Conservation (phyloP, 2,113 vertebrate species). For the Aldabrachelys gigantea region DNA sequence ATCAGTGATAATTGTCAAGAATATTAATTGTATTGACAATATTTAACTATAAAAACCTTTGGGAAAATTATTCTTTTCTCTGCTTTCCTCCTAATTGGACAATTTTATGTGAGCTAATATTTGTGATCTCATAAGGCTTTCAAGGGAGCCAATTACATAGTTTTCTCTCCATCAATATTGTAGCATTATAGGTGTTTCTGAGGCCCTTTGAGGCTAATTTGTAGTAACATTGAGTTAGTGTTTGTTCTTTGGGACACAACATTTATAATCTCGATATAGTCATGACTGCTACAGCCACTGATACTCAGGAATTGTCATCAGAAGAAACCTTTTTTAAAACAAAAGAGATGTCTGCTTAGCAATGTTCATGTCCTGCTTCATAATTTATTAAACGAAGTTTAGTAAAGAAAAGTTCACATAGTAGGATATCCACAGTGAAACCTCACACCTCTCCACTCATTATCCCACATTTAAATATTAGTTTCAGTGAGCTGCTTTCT, state of each 20-base stretch:
- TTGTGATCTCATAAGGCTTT: conserved; percentile 67
- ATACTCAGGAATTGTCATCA: conserved; percentile 26
- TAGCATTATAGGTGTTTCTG: conserved; percentile 35
- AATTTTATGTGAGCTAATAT: conserved; percentile 71
- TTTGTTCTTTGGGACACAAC: conserved; percentile 55
- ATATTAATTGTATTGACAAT: conserved; percentile 46
- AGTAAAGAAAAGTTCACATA: conserved; percentile 9
- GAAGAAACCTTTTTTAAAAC: conserved; percentile 9
- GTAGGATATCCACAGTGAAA: not conserved
- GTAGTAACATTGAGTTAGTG: conserved; percentile 69
- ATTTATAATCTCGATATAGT: conserved; percentile 29
- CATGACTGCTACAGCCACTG: conserved; percentile 46
- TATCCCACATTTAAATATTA: not conserved
- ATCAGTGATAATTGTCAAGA: conserved; percentile 59
- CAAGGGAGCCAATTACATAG: conserved; percentile 71
- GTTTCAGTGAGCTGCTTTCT: not conserved
- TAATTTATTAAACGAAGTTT: conserved; percentile 19
- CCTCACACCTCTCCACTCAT: not conserved
- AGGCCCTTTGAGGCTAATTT: conserved; percentile 49
- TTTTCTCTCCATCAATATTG: conserved; percentile 38
- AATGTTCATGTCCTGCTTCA: conserved; percentile 16
- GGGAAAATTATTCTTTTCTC: conserved; percentile 58
- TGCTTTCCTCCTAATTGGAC: conserved; percentile 65
- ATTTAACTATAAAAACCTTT: conserved; percentile 47
- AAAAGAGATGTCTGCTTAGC: not conserved